Evolutionary conservation across 2,113 vertebrate species (phyloP).

Genomic region (Talpa occidentalis): DNA sequence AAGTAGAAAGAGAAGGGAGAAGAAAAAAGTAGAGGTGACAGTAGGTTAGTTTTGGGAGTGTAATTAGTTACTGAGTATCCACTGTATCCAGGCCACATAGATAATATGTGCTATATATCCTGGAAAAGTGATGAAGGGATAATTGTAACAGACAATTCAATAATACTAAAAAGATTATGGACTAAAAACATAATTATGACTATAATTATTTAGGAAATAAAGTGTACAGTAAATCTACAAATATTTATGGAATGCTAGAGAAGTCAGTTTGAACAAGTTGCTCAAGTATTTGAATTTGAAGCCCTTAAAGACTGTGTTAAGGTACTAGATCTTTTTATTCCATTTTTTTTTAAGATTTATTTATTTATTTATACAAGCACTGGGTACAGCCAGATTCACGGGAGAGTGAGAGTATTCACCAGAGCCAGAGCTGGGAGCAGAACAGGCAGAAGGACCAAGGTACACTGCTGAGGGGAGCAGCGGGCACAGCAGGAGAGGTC

Average conservation of each 20-base stretch:
- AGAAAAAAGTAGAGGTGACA: not conserved
- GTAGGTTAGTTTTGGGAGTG: not conserved
- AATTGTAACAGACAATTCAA: not conserved
- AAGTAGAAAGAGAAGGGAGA: not conserved
- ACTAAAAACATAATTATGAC: not conserved
- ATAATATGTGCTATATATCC: not conserved
- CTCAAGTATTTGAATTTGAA: not conserved
- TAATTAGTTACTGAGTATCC: not conserved
- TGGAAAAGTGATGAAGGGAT: not conserved
- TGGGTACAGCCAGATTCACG: no score
- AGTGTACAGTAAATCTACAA: not conserved
- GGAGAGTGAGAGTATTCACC: no score
- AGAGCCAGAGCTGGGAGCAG: no score
- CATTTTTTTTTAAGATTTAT: no score
- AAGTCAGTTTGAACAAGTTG: not conserved
- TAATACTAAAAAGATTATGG: not conserved
- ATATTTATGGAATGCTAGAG: not conserved
- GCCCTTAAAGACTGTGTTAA: not conserved
- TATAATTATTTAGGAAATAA: not conserved
- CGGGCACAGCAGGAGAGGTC: no score
- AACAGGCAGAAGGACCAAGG: no score
- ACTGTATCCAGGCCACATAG: not conserved
- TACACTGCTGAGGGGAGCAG: no score
- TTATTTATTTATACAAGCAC: no score
- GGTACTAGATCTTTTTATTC: no score